These are phyloP conservation scores for Octodonta nipae DNA, from an alignment of 2,888 invertebrate species.

Conservation along the genomic window DNA sequence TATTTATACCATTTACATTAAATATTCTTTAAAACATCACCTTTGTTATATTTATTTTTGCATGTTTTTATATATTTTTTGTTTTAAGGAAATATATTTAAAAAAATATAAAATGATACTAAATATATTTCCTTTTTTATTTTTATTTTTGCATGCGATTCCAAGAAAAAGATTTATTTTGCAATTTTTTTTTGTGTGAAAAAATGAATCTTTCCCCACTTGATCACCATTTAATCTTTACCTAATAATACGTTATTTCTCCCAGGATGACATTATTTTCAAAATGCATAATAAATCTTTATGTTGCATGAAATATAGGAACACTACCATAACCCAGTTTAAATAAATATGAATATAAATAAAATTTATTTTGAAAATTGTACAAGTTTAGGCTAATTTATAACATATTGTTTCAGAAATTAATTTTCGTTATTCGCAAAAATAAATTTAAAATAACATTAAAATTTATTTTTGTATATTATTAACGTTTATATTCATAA, in stretches of 20 bases:
- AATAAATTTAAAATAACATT: no score
- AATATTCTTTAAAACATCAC: no score
- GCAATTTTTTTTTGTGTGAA: conserved; percentile 9
- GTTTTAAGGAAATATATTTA: conserved; percentile 9
- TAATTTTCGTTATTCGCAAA: no score
- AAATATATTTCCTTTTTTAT: conserved; percentile 16
- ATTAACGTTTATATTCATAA: no score
- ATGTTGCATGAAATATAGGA: conserved; percentile 11
- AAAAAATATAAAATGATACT: no score
- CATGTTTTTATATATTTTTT: conserved; percentile 14
- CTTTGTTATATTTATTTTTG: conserved; percentile 13
- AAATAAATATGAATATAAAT: conserved; percentile 17
- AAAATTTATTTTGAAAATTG: conserved; percentile 11
- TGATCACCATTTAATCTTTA: conserved; percentile 3
- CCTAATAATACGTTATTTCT: conserved; percentile 5
- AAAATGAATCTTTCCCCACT: not conserved
- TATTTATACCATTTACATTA: no score
- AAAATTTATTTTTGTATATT: no score
- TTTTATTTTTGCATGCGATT: conserved; percentile 23
- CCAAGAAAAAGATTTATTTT: conserved; percentile 16
- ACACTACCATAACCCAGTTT: conserved; percentile 7
- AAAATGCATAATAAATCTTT: conserved; percentile 17
- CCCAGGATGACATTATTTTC: no score
- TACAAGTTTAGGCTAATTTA: no score
- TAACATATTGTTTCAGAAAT: no score